Base-by-base conservation (phyloP, 2,888 invertebrate species). In the Hydraecia micacea region DNA sequence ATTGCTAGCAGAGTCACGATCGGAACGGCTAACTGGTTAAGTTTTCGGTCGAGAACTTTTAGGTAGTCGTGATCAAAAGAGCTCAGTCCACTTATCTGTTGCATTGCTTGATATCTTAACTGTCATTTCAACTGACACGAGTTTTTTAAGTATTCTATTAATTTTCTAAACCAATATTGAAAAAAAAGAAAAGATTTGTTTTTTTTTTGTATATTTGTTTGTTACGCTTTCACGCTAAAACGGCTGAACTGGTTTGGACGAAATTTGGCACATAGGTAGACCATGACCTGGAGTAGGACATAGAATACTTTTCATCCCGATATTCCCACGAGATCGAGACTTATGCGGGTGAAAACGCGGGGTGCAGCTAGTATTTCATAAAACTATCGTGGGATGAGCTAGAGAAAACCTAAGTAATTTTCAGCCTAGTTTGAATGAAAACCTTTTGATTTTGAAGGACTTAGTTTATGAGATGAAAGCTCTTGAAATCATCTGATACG, bases 1-100 rank as follows among this genome's bases (percentile, higher is more conserved):
- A 83, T 80, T 80, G 66, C n/a, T 28, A 46, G 0, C 42, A n/a
- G 25, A 60, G 80, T 77, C 80, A 80, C 80, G 80, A 66, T 21
- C 69, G 28, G 25, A 36, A 46, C 36, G 25, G 42, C 42, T 49
- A 71, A 78, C 49, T 49, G 25, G 52, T 63, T 55, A 52, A 78
- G 71, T 62, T 83, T 74, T 78, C 58, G 52, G 78, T 55, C 15
- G 58, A 42, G 63, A 71, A 81, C 63, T 81, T 81, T 67, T 49
- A 63, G 60, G 18, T 55, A 46, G 36, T 68, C 32, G 84, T 68
- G 55, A 68, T 68, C 49, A 42, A 63, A 58, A 28, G 39, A 79
- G 67, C 4, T 63, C 7, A 36, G 49, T 8, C 6, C 55, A 84
- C 55, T 78, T 78, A 67, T 79, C 15, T 67, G 55, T 63, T 84